Evolutionary conservation across 1,140 invertebrate genomes (phyloP).

Genomic region (honey bee (Apis mellifera)): DNA sequence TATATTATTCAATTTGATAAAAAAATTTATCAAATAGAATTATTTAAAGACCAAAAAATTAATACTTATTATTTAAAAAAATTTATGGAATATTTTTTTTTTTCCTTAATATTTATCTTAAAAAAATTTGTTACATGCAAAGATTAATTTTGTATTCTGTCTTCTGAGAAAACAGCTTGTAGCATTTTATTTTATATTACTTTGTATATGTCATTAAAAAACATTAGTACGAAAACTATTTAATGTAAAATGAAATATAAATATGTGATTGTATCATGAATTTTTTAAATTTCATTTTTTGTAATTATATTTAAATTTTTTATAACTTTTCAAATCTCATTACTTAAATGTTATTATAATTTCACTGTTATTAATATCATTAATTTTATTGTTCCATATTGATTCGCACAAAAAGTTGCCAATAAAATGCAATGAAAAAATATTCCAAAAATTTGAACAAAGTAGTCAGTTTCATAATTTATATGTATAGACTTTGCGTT

Average conservation of each 20-base stretch:
- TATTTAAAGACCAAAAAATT: too few species aligned
- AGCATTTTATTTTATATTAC: too few species aligned
- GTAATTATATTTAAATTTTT: slow-evolving; percentile 34
- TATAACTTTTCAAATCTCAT: slow-evolving; percentile 4
- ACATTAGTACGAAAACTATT: slow-evolving; percentile 23
- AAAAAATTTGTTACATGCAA: too few species aligned
- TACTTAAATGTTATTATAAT: slow-evolving; percentile 27
- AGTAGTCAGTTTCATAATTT: not conserved
- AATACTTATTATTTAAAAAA: too few species aligned
- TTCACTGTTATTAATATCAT: slow-evolving; percentile 20
- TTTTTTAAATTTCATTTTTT: slow-evolving; percentile 36
- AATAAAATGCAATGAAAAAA: slow-evolving; percentile 30
- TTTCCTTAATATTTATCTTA: too few species aligned
- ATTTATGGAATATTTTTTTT: too few species aligned
- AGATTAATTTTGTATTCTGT: too few species aligned
- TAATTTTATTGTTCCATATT: slow-evolving; percentile 30
- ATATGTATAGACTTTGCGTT: not conserved
- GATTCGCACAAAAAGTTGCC: slow-evolving; percentile 40
- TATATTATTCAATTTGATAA: too few species aligned
- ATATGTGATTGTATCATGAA: slow-evolving; percentile 16
- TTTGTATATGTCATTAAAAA: not conserved
- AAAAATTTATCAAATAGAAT: too few species aligned
- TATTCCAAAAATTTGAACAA: not conserved
- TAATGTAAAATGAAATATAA: slow-evolving; percentile 48
- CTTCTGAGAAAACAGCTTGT: too few species aligned